Conservation (phyloP, 1,140 invertebrate genomes). For the Laodelphax striatellus region DNA sequence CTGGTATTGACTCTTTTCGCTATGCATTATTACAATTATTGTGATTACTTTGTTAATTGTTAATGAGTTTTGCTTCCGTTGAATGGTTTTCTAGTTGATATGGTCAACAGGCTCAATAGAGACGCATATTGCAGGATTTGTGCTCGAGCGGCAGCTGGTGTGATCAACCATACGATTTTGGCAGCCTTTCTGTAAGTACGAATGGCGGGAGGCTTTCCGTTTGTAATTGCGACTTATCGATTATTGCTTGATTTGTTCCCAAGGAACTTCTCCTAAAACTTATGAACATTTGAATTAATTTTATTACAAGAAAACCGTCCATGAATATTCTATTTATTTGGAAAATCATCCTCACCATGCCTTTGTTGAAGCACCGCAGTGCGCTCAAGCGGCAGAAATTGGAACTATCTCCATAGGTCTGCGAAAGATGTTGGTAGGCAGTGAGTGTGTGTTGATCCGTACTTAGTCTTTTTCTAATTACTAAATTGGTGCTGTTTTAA, state of each 20-base stretch:
- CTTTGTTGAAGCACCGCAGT: slow-evolving; percentile 1
- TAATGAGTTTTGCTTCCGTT: too few species aligned
- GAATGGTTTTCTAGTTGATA: too few species aligned
- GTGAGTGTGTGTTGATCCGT: background rate
- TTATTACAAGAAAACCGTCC: too few species aligned
- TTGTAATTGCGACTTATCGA: too few species aligned
- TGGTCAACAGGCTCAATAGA: too few species aligned
- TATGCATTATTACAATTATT: too few species aligned
- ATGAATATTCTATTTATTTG: background rate
- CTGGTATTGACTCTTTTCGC: background rate
- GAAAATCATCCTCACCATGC: slow-evolving; percentile 3
- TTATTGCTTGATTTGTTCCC: too few species aligned
- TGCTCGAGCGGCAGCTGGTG: background rate
- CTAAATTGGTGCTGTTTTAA: background rate
- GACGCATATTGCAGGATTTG: background rate
- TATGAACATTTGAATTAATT: too few species aligned
- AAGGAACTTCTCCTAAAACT: too few species aligned
- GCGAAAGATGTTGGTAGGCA: background rate
- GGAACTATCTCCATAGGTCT: background rate
- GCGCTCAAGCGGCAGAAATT: slow-evolving; percentile 4
- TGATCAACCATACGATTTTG: background rate
- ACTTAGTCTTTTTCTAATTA: background rate
- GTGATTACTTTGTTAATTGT: too few species aligned
- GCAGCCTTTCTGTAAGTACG: background rate
- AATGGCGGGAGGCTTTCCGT: background rate